Conservation (phyloP, 2,113 vertebrate genomes). For the Cairina moschata region DNA sequence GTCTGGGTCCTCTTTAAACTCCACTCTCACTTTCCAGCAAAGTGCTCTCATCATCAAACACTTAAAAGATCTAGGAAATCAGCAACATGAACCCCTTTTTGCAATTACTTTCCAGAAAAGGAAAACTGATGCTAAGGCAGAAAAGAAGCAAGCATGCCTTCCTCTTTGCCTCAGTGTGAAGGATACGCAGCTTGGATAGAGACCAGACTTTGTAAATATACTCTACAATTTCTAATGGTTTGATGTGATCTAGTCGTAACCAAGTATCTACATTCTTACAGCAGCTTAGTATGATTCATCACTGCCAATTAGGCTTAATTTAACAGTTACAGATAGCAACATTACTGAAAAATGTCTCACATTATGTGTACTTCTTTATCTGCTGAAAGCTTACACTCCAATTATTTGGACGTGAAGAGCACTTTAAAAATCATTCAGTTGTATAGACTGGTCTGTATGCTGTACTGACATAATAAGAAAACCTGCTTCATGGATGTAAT, state of each 20-base stretch:
- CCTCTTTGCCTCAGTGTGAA: not conserved
- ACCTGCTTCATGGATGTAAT: slow-evolving; percentile 1
- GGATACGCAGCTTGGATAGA: not conserved
- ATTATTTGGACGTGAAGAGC: slow-evolving; percentile 21
- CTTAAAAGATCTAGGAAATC: not conserved
- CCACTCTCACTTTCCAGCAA: accelerated
- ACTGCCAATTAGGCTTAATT: not conserved
- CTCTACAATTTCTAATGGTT: not conserved
- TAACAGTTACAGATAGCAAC: not conserved
- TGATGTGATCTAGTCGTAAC: not conserved
- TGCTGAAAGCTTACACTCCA: not conserved
- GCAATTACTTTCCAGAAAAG: not conserved
- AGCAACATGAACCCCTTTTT: not conserved
- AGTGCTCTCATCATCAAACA: not conserved
- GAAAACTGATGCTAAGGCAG: not conserved
- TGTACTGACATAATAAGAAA: not conserved
- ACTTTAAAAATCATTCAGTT: slow-evolving; percentile 45
- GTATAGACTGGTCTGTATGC: not conserved
- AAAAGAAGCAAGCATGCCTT: not conserved
- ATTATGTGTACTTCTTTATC: not conserved
- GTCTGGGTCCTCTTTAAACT: not conserved
- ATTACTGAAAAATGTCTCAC: not conserved
- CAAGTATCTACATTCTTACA: slow-evolving; percentile 1
- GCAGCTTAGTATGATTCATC: not conserved
- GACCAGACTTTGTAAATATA: not conserved